Percentiles rank a stretch among this genome's conserved stretches.
phyloP scores from a whole-genome alignment of 92 coral and sea anemone species.

The Pocillopora grandis region DNA sequence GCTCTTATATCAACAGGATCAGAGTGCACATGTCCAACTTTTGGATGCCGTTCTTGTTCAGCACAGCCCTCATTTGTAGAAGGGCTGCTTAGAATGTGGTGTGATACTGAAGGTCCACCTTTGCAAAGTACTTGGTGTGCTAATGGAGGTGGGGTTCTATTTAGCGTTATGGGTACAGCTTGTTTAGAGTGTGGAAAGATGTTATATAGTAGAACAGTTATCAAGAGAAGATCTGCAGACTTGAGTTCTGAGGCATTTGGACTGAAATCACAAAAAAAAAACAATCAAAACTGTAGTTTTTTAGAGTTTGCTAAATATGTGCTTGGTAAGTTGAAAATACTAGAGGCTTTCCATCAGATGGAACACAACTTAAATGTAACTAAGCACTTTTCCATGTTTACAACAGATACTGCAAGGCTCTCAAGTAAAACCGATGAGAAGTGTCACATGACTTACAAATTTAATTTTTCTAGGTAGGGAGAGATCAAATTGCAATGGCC shows the following conservation, averaged over 20 bases:
- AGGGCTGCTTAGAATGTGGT: conserved; percentile 42
- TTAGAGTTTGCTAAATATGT: too few relatives aligned
- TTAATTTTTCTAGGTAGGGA: too few relatives aligned
- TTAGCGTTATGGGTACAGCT: conserved; percentile 72
- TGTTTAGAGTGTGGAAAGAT: conserved; percentile 79
- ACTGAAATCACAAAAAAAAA: conserved; percentile 50
- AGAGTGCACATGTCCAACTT: conserved; percentile 1
- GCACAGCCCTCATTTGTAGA: conserved; percentile 8
- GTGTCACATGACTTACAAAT: too few relatives aligned
- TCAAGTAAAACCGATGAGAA: too few relatives aligned
- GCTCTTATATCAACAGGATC: conserved; percentile 25
- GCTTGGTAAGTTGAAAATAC: too few relatives aligned
- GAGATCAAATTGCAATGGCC: too few relatives aligned
- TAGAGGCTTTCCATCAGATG: too few relatives aligned
- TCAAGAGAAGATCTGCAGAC: conserved; percentile 93
- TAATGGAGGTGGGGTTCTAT: conserved; percentile 88
- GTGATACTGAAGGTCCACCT: conserved; percentile 66
- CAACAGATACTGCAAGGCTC: too few relatives aligned
- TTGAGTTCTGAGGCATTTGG: conserved; percentile 90
- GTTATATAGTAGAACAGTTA: conserved; percentile 77
- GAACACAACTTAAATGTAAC: too few relatives aligned
- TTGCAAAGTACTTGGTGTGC: conserved; percentile 64
- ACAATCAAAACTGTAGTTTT: too few relatives aligned
- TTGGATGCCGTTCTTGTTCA: conserved; percentile 17
- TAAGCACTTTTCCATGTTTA: too few relatives aligned